Evolutionary conservation across 2,888 invertebrate genomes (phyloP), one percentile per base, ranked within the genome.

Genomic region (Theristus sp.): DNA sequence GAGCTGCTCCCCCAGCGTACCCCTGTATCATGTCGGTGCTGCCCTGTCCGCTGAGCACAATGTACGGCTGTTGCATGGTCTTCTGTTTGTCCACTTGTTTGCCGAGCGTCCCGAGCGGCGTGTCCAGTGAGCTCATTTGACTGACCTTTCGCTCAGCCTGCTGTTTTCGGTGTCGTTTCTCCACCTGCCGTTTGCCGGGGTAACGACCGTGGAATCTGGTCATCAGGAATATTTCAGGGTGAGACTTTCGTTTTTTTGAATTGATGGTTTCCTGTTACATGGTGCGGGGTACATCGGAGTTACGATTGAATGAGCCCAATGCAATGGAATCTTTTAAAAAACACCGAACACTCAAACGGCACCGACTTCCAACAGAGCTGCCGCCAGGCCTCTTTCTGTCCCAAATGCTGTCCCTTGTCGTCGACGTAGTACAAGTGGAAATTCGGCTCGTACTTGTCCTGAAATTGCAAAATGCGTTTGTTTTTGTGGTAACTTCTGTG

Each of bases 191-290:
- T 77, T 98, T 98, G 60, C 98, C 96, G 26, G 96, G 93, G 1
- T 93, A 93, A 79, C 98, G 96, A 59, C 98, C 98, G 78, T 98
- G 98, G 80, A 98, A 98, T 78, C 94, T 91, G 77, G 38, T n/a
- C n/a, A n/a, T n/a, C n/a, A n/a, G n/a, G n/a, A n/a, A n/a, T n/a
- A n/a, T n/a, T n/a, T n/a, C n/a, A n/a, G n/a, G n/a, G n/a, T n/a
- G n/a, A n/a, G n/a, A n/a, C n/a, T n/a, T n/a, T n/a, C n/a, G n/a
- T n/a, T n/a, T n/a, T n/a, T n/a, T n/a, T n/a, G n/a, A n/a, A n/a
- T n/a, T n/a, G n/a, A n/a, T n/a, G n/a, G n/a, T n/a, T n/a, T n/a
- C n/a, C n/a, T n/a, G n/a, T n/a, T n/a, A n/a, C n/a, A n/a, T n/a
- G n/a, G n/a, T n/a, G n/a, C n/a, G n/a, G n/a, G n/a, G n/a, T n/a